Evolutionary conservation across 23 tunicate genomes (phyloP).

Genomic region (Botrylloides violaceus): DNA sequence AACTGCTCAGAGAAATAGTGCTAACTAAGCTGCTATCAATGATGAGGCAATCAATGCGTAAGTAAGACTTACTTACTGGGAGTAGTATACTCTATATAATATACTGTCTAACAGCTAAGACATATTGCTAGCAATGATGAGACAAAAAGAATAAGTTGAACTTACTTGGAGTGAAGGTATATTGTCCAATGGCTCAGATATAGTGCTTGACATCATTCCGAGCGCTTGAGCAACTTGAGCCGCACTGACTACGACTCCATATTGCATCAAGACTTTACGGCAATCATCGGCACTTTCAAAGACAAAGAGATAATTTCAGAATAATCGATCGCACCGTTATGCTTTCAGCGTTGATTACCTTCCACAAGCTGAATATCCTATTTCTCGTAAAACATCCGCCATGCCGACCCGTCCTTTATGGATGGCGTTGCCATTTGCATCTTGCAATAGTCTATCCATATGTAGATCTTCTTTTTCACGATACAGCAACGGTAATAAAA

Average conservation of each 20-base stretch:
- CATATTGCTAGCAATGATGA: too few relatives aligned
- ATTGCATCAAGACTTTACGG: slow-evolving; percentile 41
- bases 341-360: slow-evolving; percentile 17
- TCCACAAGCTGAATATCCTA: slow-evolving; percentile 59
- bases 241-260: slow-evolving; percentile 26
- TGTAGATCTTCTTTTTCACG: slow-evolving; percentile 47
- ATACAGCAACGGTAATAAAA: slow-evolving; percentile 58
- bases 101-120: too few relatives aligned
- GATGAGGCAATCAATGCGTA: too few relatives aligned
- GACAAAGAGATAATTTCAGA: not conserved
- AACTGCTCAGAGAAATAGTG: too few relatives aligned
- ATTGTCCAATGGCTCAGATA: slow-evolving; percentile 35
- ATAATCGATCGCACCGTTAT: not conserved
- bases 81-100: too few relatives aligned
- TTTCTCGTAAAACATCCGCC: slow-evolving; percentile 52
- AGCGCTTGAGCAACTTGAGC: slow-evolving; percentile 48
- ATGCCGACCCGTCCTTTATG: slow-evolving; percentile 21
- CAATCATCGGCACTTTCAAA: slow-evolving; percentile 51
- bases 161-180: slow-evolving; percentile 49
- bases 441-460: slow-evolving; percentile 59
- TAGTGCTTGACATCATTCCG: slow-evolving; percentile 61
- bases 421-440: slow-evolving; percentile 25
- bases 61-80: too few relatives aligned
- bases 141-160: too few relatives aligned
- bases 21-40: too few relatives aligned